Conservation (phyloP, 2,797 vertebrate species). For the Perdix hodgsoniae region DNA sequence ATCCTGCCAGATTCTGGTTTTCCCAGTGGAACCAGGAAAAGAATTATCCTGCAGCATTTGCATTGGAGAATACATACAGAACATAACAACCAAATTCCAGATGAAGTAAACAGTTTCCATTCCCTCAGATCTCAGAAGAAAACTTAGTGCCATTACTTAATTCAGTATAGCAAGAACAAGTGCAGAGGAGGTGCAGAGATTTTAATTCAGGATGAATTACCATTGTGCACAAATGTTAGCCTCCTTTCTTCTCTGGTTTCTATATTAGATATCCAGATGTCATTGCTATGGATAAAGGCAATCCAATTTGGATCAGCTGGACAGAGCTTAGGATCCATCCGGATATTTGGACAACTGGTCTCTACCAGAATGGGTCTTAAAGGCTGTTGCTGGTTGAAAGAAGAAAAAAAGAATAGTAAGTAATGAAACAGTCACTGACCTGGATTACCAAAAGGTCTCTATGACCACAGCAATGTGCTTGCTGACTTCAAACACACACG, state of each 20-base stretch:
- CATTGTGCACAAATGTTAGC: conserved; percentile 84
- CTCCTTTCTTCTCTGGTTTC: conserved; percentile 83
- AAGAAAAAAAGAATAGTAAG: background rate
- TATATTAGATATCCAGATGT: conserved; percentile 85
- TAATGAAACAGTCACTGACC: background rate
- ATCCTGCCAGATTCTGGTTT: background rate
- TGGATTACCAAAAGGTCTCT: background rate
- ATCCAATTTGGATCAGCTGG: conserved; percentile 86
- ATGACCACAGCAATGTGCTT: background rate
- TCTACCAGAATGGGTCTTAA: conserved; percentile 82
- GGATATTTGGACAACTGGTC: conserved; percentile 85
- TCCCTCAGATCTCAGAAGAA: background rate
- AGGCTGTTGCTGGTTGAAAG: conserved; percentile 82
- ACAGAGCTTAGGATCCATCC: conserved; percentile 87
- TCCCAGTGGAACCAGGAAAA: background rate
- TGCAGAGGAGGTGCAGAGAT: conserved; percentile 5
- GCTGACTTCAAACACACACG: background rate
- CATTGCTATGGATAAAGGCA: conserved; percentile 86
- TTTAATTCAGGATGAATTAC: conserved; percentile 66
- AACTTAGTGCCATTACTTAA: background rate
- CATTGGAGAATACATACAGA: background rate
- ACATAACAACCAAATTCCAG: background rate
- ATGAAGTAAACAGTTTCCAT: background rate
- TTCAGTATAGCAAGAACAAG: conserved; percentile 5
- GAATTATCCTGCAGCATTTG: background rate